These are phyloP conservation scores for Coboldia fuscipes DNA, from an alignment of 1,140 invertebrate genomes.

Conservation along the genomic window DNA sequence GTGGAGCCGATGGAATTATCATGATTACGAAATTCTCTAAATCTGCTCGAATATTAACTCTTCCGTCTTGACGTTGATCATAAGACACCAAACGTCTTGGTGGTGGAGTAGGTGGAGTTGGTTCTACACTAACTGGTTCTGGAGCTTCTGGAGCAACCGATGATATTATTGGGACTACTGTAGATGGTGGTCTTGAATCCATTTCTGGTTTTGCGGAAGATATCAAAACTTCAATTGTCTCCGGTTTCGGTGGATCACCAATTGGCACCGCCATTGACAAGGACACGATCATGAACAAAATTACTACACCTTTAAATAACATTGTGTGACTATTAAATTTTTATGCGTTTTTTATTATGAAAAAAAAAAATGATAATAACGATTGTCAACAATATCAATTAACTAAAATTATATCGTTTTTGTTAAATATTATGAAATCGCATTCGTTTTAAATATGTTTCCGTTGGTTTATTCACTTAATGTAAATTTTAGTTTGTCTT, in stretches of 20 bases:
- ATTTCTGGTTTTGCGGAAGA: neutral
- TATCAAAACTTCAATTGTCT: neutral
- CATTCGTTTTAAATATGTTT: no score
- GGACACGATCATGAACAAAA: neutral
- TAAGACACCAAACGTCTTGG: conserved; percentile 20
- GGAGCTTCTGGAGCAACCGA: neutral
- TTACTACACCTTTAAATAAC: neutral
- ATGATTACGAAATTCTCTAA: conserved; percentile 38
- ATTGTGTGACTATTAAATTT: neutral
- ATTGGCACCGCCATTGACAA: neutral
- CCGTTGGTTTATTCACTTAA: no score
- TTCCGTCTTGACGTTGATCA: conserved; percentile 37
- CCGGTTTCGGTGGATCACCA: neutral
- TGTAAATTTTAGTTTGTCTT: neutral
- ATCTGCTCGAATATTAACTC: conserved; percentile 36
- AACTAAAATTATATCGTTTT: neutral
- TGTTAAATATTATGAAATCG: neutral
- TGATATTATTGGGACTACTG: neutral
- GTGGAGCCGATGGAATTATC: conserved; percentile 27
- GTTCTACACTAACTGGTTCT: neutral
- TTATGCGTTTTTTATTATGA: neutral
- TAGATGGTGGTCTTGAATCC: neutral
- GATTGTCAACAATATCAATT: neutral
- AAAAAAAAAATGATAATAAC: neutral
- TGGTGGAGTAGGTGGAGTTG: neutral